phyloP scores from a whole-genome alignment of 2,113 vertebrate genomes.

The Colius striatus region DNA sequence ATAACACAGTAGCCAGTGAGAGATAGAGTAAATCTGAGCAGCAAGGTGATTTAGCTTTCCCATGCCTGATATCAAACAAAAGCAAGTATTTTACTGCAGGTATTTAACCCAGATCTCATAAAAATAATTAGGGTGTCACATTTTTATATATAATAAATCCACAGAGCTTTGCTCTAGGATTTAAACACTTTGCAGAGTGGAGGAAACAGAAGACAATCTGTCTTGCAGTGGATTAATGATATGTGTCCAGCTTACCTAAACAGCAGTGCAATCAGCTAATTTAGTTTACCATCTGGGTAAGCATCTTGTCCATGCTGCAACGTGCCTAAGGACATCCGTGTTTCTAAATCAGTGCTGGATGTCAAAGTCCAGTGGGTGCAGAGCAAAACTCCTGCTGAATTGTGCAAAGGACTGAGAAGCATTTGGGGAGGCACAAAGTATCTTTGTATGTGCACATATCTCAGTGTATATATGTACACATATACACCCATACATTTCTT shows the following conservation, averaged over 20 bases:
- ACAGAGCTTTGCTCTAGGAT: neutral
- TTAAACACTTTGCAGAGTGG: neutral
- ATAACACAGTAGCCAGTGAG: neutral
- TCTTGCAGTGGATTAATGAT: neutral
- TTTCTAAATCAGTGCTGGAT: neutral
- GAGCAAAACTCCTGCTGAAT: neutral
- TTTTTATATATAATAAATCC: neutral
- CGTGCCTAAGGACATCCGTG: neutral
- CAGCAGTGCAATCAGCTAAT: neutral
- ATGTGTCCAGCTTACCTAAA: neutral
- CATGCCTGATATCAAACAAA: neutral
- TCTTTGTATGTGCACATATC: neutral
- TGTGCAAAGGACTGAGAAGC: neutral
- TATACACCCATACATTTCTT: neutral
- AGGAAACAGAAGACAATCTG: slow-evolving; percentile 1
- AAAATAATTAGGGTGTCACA: neutral
- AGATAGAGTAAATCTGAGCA: neutral
- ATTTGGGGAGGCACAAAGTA: rapidly evolving
- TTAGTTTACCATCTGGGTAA: neutral
- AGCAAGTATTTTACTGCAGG: neutral
- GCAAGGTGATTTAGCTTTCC: neutral
- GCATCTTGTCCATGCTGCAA: neutral
- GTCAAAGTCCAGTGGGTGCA: neutral
- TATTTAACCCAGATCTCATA: neutral
- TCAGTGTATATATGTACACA: neutral